These are phyloP conservation scores for Myathropa florea DNA, from an alignment of 2,888 invertebrate genomes.

Conservation along the genomic window DNA sequence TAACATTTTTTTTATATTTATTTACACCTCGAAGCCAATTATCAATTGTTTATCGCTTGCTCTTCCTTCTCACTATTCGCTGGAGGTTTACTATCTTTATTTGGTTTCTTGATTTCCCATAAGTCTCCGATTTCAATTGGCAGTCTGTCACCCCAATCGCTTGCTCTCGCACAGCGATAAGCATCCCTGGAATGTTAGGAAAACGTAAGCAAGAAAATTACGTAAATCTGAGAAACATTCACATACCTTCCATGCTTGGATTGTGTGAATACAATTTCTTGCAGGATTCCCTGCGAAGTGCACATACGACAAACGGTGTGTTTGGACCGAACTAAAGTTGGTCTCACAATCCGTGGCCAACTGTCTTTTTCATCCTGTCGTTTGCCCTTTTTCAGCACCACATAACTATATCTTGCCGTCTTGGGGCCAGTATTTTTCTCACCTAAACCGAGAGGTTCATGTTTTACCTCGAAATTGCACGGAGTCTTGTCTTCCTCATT, in stretches of 20 bases:
- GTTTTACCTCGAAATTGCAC: constrained; percentile 89
- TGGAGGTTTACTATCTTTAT: constrained; percentile 7
- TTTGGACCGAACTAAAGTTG: constrained; percentile 85
- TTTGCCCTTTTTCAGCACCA: constrained; percentile 89
- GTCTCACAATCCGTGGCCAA: constrained; percentile 91
- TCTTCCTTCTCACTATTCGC: neutral
- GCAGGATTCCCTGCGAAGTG: constrained; percentile 86
- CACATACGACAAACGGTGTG: constrained; percentile 91
- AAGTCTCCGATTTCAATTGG: constrained; percentile 83
- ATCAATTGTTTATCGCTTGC: neutral
- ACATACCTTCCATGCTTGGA: constrained; percentile 88
- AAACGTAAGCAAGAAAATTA: neutral
- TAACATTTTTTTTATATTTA: neutral
- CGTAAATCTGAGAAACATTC: neutral
- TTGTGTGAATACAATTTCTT: constrained; percentile 89
- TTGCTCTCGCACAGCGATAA: constrained; percentile 87
- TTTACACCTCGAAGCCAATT: neutral
- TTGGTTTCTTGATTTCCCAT: constrained; percentile 42
- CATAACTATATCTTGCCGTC: constrained; percentile 87
- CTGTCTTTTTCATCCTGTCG: constrained; percentile 81
- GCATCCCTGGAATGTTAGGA: constrained; percentile 81
- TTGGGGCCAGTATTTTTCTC: constrained; percentile 78
- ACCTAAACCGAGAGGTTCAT: constrained; percentile 82
- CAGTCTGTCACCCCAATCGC: constrained; percentile 90
- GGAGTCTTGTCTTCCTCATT: constrained; percentile 84